These are phyloP conservation scores for Aspidiotus destructor DNA, from an alignment of 2,888 invertebrate species.

Conservation along the genomic window DNA sequence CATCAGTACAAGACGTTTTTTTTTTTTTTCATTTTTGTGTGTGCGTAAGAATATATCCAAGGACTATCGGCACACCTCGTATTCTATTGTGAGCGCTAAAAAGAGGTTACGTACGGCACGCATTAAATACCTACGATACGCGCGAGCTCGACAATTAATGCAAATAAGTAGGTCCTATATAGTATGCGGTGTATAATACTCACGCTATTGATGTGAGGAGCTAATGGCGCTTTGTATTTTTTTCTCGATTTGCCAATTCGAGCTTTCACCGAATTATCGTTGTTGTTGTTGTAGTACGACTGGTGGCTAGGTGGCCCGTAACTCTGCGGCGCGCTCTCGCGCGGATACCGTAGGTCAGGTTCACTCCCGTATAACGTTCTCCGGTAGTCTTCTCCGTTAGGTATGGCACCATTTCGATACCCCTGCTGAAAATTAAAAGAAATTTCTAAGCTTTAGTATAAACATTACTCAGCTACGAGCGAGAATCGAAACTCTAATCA, in stretches of 20 bases:
- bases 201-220: slow-evolving; percentile 44
- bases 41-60: no score
- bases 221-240: slow-evolving; percentile 67
- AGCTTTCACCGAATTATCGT: slow-evolving; percentile 45
- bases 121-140: no score
- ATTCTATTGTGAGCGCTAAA: no score
- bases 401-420: slow-evolving; percentile 14
- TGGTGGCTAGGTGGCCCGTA: slow-evolving; percentile 12
- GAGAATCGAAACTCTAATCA: no score
- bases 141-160: no score
- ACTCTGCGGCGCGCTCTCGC: slow-evolving; percentile 38
- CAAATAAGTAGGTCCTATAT: no score
- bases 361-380: slow-evolving; percentile 56
- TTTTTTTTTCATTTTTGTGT: no score
- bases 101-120: no score
- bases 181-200: slow-evolving; percentile 20
- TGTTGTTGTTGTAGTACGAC: slow-evolving; percentile 35
- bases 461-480: no score
- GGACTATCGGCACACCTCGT: no score
- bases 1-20: no score
- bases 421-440: slow-evolving; percentile 2
- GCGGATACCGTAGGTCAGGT: slow-evolving; percentile 53
- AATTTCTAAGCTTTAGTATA: no score
- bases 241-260: slow-evolving; percentile 51
- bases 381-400: slow-evolving; percentile 26